Conservation (phyloP, 2,797 vertebrate species). For the Pteropus rufus region DNA sequence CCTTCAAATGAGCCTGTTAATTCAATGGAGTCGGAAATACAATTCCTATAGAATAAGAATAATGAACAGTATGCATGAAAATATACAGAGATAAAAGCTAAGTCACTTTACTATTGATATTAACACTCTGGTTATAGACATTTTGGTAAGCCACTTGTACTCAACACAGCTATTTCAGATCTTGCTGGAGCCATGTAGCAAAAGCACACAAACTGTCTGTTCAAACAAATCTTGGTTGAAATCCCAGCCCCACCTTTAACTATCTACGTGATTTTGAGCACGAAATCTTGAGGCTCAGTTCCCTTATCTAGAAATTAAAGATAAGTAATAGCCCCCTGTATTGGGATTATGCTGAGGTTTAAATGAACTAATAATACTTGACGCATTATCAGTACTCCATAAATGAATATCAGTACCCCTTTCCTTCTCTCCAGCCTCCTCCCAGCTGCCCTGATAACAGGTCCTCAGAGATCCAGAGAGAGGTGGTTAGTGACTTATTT, state of each 20-base stretch:
- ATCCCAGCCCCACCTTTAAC: background rate
- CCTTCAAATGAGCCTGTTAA: background rate
- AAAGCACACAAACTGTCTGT: background rate
- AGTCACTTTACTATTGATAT: background rate
- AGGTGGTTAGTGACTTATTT: background rate
- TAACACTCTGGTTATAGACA: background rate
- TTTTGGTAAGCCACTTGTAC: background rate
- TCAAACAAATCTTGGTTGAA: background rate
- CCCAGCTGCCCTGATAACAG: too few relatives aligned
- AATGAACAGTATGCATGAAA: background rate
- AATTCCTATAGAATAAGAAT: background rate
- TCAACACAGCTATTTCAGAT: background rate
- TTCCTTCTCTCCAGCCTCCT: background rate
- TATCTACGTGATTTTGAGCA: background rate
- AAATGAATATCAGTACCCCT: background rate
- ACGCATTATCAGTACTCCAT: background rate
- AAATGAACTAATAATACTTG: background rate
- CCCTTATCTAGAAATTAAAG: slow-evolving; percentile 7
- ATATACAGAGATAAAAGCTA: background rate
- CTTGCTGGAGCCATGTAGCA: background rate
- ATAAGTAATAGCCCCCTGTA: background rate
- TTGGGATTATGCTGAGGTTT: background rate
- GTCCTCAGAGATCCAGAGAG: background rate
- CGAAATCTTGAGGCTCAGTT: background rate
- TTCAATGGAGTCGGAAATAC: background rate